Evolutionary conservation across 1,140 invertebrate genomes (phyloP).

Genomic region (Pseudomyrmex flavicornis): DNA sequence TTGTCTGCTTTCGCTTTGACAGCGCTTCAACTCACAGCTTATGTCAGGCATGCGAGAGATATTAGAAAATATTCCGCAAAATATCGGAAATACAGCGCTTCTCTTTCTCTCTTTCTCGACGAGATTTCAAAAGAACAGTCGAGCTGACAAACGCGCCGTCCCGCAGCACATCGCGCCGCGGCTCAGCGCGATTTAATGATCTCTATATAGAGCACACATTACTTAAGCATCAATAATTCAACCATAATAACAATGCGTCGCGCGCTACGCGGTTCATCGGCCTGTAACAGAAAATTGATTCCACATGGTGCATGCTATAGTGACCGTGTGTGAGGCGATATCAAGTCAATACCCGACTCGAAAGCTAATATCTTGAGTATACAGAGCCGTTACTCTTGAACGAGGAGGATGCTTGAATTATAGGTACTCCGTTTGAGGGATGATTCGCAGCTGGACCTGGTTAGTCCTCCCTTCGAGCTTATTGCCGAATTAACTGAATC

Average conservation of each 20-base stretch:
- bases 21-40: neutral
- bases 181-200: slow-evolving; percentile 43
- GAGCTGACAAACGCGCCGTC: slow-evolving; percentile 2
- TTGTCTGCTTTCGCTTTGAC: slow-evolving; percentile 16
- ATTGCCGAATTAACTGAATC: slow-evolving; percentile 37
- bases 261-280: slow-evolving; percentile 2
- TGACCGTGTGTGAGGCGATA: slow-evolving; percentile 17
- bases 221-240: slow-evolving; percentile 44
- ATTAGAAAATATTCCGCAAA: slow-evolving; percentile 39
- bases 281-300: slow-evolving; percentile 57
- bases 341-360: slow-evolving; percentile 54
- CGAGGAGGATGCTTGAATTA: slow-evolving; percentile 48
- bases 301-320: neutral
- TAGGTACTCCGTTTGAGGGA: slow-evolving; percentile 29
- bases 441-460: slow-evolving; percentile 45
- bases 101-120: neutral
- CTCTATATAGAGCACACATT: neutral
- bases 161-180: neutral
- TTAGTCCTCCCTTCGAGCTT: slow-evolving; percentile 13
- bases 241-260: slow-evolving; percentile 34
- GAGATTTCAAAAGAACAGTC: neutral
- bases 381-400: slow-evolving; percentile 50
- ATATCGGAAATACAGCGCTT: slow-evolving; percentile 9
- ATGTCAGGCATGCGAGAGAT: slow-evolving; percentile 15
- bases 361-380: slow-evolving; percentile 56